Base-by-base conservation (phyloP, 2,113 vertebrate genomes). In the Heterocephalus glaber region DNA sequence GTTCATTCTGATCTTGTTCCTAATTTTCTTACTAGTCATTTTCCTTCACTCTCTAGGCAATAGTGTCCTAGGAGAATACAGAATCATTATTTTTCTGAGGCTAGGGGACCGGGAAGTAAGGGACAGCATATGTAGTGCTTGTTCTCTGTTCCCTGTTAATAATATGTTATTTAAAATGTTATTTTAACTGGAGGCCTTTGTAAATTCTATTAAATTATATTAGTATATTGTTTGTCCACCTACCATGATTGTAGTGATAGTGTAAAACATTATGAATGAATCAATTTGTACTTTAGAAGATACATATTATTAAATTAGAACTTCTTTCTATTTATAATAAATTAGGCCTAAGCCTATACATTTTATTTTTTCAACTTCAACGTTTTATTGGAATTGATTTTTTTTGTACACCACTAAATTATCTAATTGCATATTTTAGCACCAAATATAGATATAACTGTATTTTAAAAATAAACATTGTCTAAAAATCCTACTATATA, bases 361-460 rank as follows among this genome's bases (percentile, higher is more conserved):
- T 80, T 83, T 68, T 68, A 88, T 63, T 91, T 80, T 76, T 90
- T 70, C 17, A 90, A 61, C 14, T 87, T 90, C 85, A n/a, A 28
- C 58, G 28, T 90, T 96, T 92, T 90, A 76, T 5, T 49, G 41
- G 17, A 91, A 79, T 61, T 85, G 61, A 44, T 77, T n/a, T 84
- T 80, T 68, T 92, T 74, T 94, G n/a, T 86, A 38, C 63, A 89
- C 95, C 17, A 17, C 8, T 90, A 66, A 89, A 93, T 72, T 86
- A 92, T 83, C 30, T 68, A 79, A 82, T 35, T 68, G 16, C 10
- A 65, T 52, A 17, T 17, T 92, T 95, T 70, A 84, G 11, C 28
- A 94, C 11, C 20, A 89, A 30, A 80, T 24, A 26, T 47, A 72
- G 9, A 66, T 3, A 49, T 28, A 35, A 9, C 35, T 35, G 12